These are phyloP conservation scores for Megaustenia siamemsis DNA, from an alignment of 2,888 invertebrate genomes.

Conservation along the genomic window DNA sequence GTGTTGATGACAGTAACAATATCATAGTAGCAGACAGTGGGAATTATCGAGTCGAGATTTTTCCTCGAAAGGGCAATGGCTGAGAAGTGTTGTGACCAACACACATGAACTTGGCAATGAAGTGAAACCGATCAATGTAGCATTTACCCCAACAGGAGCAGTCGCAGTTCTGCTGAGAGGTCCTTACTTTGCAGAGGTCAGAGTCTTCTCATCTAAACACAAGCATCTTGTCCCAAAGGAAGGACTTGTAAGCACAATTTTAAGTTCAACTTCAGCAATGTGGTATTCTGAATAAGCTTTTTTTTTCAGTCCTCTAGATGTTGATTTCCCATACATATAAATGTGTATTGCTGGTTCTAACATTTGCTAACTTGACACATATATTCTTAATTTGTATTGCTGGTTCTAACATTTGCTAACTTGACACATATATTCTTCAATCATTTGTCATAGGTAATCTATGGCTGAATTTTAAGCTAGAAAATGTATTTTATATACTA, in stretches of 20 bases:
- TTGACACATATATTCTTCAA: no score
- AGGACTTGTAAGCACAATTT: conserved; percentile 38
- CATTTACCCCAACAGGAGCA: conserved; percentile 66
- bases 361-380: no score
- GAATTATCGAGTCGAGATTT: conserved; percentile 74
- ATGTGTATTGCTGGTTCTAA: no score
- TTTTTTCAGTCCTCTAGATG: background rate
- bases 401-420: no score
- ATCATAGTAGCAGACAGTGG: conserved; percentile 75
- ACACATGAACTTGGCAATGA: conserved; percentile 67
- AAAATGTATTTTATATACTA: no score
- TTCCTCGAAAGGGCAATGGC: conserved; percentile 66
- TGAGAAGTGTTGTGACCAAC: conserved; percentile 64
- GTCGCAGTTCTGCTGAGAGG: conserved; percentile 70
- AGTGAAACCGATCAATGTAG: conserved; percentile 72
- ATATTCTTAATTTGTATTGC: no score
- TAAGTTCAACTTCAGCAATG: conserved; percentile 9
- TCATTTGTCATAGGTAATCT: no score
- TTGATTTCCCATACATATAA: no score
- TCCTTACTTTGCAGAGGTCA: conserved; percentile 73
- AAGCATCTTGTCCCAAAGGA: conserved; percentile 26
- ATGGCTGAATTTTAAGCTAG: no score
- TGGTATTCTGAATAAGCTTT: background rate
- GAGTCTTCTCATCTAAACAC: conserved; percentile 64
- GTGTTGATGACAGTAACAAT: conserved; percentile 69